Percentiles rank a stretch among this genome's conserved stretches.
Evolutionary conservation across 2,113 vertebrate genomes (phyloP).

Genomic region (Potamarius usumacintae): DNA sequence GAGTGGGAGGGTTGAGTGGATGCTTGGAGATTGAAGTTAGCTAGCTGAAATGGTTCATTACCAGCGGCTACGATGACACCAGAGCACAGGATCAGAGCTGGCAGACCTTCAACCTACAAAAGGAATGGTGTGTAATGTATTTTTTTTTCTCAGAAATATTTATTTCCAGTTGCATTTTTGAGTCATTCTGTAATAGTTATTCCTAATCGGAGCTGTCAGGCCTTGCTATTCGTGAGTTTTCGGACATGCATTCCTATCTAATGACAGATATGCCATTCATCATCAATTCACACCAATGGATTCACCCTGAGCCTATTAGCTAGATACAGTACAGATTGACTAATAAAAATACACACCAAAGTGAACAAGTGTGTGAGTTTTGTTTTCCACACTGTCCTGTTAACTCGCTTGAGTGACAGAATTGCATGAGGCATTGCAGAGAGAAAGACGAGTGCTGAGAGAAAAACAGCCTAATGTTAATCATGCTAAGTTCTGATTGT

Average conservation of each 20-base stretch:
- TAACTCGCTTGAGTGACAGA: background rate
- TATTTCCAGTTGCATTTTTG: background rate
- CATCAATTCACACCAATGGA: background rate
- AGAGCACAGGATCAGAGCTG: constrained; percentile 81
- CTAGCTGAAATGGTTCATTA: constrained; percentile 85
- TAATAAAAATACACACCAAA: background rate
- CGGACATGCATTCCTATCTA: background rate
- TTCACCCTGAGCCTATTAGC: background rate
- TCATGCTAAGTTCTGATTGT: background rate
- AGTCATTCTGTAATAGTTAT: background rate
- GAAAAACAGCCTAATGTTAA: background rate
- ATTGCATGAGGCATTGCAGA: too few species aligned
- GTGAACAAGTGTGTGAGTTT: background rate
- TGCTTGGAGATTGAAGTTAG: constrained; percentile 76
- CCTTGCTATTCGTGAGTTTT: background rate
- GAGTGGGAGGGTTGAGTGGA: constrained; percentile 71
- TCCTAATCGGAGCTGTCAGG: background rate
- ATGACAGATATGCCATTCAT: background rate
- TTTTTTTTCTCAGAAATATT: background rate
- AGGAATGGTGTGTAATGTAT: constrained; percentile 21
- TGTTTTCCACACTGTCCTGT: background rate
- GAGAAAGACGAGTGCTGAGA: background rate
- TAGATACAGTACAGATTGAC: background rate
- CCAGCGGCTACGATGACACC: constrained; percentile 88
- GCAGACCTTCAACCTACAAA: constrained; percentile 82